A percentile compares a stretch with the other conserved stretches of the same genome.
These are phyloP conservation scores for Delphinapterus leucas DNA, from an alignment of 2,113 vertebrate genomes.

Conservation along the genomic window DNA sequence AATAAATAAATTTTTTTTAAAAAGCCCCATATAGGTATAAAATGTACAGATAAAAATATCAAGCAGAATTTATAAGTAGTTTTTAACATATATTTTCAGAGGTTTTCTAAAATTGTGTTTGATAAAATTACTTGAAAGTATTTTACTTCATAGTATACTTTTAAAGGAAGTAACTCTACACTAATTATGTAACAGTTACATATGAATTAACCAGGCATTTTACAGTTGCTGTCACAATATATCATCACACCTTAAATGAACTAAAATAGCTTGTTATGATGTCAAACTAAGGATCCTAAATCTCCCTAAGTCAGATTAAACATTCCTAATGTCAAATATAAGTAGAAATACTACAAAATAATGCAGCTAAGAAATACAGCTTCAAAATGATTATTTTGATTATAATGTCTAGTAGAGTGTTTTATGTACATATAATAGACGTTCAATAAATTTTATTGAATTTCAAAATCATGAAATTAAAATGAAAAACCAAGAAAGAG, in stretches of 20 bases:
- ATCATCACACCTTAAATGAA: not conserved
- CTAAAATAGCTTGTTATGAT: not conserved
- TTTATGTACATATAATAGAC: not conserved
- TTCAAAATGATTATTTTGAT: not conserved
- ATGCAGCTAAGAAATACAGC: not conserved
- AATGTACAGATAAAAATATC: not conserved
- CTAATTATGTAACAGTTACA: not conserved
- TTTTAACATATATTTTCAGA: conserved; percentile 28
- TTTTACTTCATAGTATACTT: not conserved
- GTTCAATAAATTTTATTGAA: not conserved
- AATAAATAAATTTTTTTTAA: not conserved
- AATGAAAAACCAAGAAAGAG: conserved; percentile 30
- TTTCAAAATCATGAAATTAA: conserved; percentile 51
- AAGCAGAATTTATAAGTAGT: not conserved
- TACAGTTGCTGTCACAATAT: not conserved
- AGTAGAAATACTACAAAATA: conserved; percentile 22
- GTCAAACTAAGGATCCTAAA: not conserved
- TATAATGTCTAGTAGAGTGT: not conserved
- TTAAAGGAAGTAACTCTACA: not conserved
- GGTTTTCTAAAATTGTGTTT: conserved; percentile 24
- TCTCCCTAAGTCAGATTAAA: not conserved
- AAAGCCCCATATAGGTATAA: not conserved
- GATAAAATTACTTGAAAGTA: conserved; percentile 21
- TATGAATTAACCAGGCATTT: not conserved
- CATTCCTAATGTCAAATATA: not conserved